phyloP scores from a whole-genome alignment of 2,113 vertebrate species.

The Coturnix japonica region DNA sequence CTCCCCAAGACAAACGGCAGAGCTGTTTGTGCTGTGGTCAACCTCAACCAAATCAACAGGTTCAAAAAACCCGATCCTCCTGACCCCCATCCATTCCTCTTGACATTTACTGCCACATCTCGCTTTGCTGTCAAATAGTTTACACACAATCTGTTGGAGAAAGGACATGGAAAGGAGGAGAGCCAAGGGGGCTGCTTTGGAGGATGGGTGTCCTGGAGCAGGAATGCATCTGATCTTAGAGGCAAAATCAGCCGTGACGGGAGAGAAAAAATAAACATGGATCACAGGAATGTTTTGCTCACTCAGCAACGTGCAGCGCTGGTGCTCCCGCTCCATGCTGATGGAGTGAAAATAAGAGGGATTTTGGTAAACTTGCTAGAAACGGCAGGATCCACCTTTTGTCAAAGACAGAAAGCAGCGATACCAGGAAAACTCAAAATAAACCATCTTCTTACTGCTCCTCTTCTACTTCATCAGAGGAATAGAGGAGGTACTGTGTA shows the following conservation, averaged over 20 bases:
- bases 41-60: slow-evolving; percentile 36
- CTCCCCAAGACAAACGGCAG: slow-evolving; percentile 27
- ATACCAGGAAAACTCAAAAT: background rate
- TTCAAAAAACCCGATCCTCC: slow-evolving; percentile 6
- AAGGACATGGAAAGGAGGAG: background rate
- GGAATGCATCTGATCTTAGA: slow-evolving; percentile 37
- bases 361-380: background rate
- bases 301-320: fast-evolving
- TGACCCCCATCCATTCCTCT: slow-evolving; percentile 53
- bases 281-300: fast-evolving
- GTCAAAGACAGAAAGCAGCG: background rate
- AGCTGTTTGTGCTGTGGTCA: slow-evolving; percentile 37
- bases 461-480: background rate
- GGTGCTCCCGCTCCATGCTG: fast-evolving
- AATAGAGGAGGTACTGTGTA: background rate
- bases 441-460: background rate
- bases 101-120: slow-evolving; percentile 59
- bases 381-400: background rate
- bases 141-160: background rate
- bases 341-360: too few species aligned
- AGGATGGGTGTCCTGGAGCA: background rate
- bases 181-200: background rate
- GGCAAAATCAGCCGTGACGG: background rate
- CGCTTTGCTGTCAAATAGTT: background rate
- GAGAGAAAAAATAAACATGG: background rate